These are phyloP conservation scores for Meloidogyne chitwoodi DNA, from an alignment of 1,140 invertebrate genomes.

Conservation along the genomic window DNA sequence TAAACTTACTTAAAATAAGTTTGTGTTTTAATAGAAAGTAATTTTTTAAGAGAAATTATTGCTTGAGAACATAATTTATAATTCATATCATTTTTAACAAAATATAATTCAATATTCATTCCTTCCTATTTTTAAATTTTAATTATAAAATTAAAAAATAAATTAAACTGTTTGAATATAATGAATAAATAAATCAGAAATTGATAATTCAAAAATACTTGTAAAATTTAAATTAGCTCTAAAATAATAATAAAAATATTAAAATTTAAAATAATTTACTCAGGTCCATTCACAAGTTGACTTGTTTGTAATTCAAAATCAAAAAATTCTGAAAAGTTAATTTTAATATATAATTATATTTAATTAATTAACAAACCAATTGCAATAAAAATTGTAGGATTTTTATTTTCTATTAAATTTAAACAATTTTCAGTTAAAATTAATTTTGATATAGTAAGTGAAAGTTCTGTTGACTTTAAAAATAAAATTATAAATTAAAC, in stretches of 20 bases:
- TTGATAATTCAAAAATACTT: conserved; percentile 47
- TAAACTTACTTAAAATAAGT: conserved; percentile 9
- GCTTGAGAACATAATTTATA: conserved; percentile 18
- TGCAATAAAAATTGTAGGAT: conserved; percentile 44
- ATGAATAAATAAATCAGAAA: conserved; percentile 53
- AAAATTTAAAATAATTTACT: conserved; percentile 22
- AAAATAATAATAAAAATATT: conserved; percentile 30
- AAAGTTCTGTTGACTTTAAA: conserved; percentile 35
- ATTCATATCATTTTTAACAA: neutral
- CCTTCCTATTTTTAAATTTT: conserved; percentile 13
- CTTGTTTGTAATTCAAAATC: conserved; percentile 57
- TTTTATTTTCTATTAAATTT: conserved; percentile 18
- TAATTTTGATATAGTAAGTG: conserved; percentile 30
- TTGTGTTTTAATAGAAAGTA: conserved; percentile 18
- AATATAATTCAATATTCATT: conserved; percentile 17
- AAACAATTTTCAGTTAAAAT: conserved; percentile 30
- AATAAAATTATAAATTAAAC: neutral
- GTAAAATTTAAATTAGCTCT: conserved; percentile 36
- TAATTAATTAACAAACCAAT: conserved; percentile 19
- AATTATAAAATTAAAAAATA: conserved; percentile 3
- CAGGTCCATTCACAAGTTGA: conserved; percentile 40
- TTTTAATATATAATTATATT: neutral
- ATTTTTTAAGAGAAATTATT: conserved; percentile 19
- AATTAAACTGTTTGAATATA: conserved; percentile 50
- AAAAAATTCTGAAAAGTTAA: conserved; percentile 45